phyloP scores from a whole-genome alignment of 2,113 vertebrate genomes.

The Camelus bactrianus region DNA sequence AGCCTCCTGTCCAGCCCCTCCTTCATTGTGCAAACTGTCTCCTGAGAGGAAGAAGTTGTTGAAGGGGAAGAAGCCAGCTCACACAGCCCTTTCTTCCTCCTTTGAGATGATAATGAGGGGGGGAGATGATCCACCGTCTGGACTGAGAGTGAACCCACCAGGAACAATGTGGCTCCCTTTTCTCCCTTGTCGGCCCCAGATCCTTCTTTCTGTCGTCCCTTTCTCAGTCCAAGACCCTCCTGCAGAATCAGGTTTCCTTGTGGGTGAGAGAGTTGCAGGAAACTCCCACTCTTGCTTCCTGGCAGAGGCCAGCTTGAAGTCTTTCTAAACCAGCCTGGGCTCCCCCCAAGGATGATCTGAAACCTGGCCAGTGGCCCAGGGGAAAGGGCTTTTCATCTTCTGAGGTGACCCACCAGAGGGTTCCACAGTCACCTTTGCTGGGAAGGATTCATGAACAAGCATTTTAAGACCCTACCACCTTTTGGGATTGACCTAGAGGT shows the following conservation, averaged over 20 bases:
- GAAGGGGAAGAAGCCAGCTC: neutral
- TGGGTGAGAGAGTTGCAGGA: neutral
- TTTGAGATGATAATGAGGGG: conserved; percentile 63
- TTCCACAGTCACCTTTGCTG: neutral
- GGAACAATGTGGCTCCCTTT: neutral
- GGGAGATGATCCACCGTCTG: neutral
- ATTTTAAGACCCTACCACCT: neutral
- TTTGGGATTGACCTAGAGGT: neutral
- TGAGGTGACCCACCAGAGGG: neutral
- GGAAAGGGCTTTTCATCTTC: neutral
- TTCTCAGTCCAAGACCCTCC: neutral
- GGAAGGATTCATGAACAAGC: neutral
- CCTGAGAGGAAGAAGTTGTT: conserved; percentile 16
- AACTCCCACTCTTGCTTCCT: neutral
- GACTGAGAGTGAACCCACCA: neutral
- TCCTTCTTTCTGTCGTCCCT: neutral
- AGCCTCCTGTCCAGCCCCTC: neutral
- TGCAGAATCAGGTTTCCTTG: neutral
- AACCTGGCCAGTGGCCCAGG: neutral
- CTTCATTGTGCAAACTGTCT: conserved; percentile 39
- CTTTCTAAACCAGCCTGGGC: neutral
- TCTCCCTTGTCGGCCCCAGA: neutral
- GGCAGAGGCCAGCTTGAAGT: neutral
- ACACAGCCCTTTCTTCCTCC: neutral
- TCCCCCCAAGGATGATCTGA: neutral